Evolutionary conservation across 2,888 invertebrate species (phyloP), one percentile per base, ranked within the genome.

Genomic region (Bombyx huttoni): DNA sequence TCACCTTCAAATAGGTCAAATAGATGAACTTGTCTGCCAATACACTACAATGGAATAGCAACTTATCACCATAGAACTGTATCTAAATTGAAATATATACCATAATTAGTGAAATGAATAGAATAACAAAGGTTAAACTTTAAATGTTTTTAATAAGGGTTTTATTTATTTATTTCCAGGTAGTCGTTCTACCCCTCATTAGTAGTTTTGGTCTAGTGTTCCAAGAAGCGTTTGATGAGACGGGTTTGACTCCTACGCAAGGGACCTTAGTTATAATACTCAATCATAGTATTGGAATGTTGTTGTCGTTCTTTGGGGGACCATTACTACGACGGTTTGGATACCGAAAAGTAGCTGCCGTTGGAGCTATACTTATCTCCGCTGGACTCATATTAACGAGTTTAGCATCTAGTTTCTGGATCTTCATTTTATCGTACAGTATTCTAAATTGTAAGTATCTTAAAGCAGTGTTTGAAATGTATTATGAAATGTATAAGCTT

Each of bases 201-300:
- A 90, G 92, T 64, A 89, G 89, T 51, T 93, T 93, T 61, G 92
- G 91, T n/a, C 80, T 94, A 51, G 81, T 93, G 34, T 92, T 92
- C 66, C 91, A 91, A 80, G 90, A 91, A 62, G 89, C 89, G 6
- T 92, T 93, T 61, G 73, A 72, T 2, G 81, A 85, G 7, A 78
- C 91, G 1, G 88, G 89, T 7, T 75, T 93, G 53, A 80, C 90
- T 12, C 90, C 91, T 0, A 91, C 91, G 0, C 90, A 93, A 64
- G 89, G 90, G 7, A 89, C 92, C 2, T 76, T 92, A 24, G 90
- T 94, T 48, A 90, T 93, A 51, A 92, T 91, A 60, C 75, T 91
- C 13, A 93, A 93, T 69, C 90, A 91, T 60, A 92, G 93, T 14
- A 90, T 92, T 61, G 92, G 92, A 8, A 92, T 93, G 91, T 73